Conservation (phyloP, 2,797 vertebrate genomes). For the Macrochelys suwanniensis region DNA sequence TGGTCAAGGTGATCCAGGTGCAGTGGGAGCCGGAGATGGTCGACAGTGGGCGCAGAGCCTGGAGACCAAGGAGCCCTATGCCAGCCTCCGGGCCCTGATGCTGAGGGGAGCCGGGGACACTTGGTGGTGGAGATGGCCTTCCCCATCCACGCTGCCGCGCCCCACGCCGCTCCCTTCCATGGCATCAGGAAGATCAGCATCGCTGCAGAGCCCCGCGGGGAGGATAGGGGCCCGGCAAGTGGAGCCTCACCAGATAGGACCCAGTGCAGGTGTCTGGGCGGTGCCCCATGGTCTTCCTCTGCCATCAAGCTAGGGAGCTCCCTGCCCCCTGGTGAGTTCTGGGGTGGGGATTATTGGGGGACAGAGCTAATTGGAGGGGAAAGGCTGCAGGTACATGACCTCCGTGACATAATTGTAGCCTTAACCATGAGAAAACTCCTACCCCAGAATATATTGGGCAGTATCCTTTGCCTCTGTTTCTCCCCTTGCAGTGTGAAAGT, state of each 20-base stretch:
- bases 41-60: conserved; percentile 67
- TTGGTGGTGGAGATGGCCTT: conserved; percentile 72
- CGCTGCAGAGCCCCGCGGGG: neutral
- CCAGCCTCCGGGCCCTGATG: conserved; percentile 45
- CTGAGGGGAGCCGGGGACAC: neutral
- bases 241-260: neutral
- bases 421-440: no score
- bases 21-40: conserved; percentile 71
- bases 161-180: conserved; percentile 51
- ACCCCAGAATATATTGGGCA: no score
- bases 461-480: no score
- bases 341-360: no score
- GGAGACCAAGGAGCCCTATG: conserved; percentile 44
- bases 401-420: no score
- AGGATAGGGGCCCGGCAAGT: neutral
- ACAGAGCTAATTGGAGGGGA: no score
- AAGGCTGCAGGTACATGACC: no score
- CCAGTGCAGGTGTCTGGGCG: no score
- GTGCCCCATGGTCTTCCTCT: fast-evolving
- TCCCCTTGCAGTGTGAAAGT: no score
- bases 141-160: neutral
- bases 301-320: no score
- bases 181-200: conserved; percentile 79
- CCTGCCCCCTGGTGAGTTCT: no score
- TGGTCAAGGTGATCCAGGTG: conserved; percentile 68